Percentiles rank a stretch among this genome's conserved stretches.
phyloP scores from a whole-genome alignment of 2,888 invertebrate species.

The Minunthozetes semirufus region DNA sequence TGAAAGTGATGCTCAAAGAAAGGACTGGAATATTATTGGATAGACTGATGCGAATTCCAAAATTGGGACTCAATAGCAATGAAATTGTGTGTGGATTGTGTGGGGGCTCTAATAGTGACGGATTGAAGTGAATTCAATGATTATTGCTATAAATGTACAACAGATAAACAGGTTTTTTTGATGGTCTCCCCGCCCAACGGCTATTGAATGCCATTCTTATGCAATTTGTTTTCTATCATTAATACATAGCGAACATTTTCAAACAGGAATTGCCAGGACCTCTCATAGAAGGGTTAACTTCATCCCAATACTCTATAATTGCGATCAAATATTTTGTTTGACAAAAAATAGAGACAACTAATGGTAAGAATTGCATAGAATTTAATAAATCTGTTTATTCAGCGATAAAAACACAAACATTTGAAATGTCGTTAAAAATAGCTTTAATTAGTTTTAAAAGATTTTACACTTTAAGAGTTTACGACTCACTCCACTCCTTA shows the following conservation, averaged over 20 bases:
- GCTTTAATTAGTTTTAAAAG: too few species aligned
- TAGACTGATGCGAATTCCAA: constrained; percentile 1
- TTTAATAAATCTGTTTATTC: too few species aligned
- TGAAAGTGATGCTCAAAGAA: neutral
- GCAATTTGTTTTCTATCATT: constrained; percentile 4
- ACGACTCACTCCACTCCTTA: neutral
- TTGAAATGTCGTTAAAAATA: too few species aligned
- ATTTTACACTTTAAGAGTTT: too few species aligned
- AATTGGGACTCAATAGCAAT: constrained; percentile 15
- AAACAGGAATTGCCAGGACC: too few species aligned
- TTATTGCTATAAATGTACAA: constrained; percentile 20
- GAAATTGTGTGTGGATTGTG: neutral
- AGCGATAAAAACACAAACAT: too few species aligned
- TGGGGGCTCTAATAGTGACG: neutral
- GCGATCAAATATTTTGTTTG: too few species aligned
- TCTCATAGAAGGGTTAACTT: too few species aligned
- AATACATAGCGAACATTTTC: neutral
- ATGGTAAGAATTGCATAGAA: too few species aligned
- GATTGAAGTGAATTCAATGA: neutral
- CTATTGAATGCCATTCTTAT: neutral
- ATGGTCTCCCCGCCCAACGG: neutral
- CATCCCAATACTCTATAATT: too few species aligned
- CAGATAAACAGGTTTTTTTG: constrained; percentile 15
- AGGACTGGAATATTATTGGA: neutral
- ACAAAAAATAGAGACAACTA: too few species aligned